Percentiles rank a stretch among this genome's conserved stretches.
phyloP scores from a whole-genome alignment of 2,888 invertebrate species.

The Hyppa rectilinea region DNA sequence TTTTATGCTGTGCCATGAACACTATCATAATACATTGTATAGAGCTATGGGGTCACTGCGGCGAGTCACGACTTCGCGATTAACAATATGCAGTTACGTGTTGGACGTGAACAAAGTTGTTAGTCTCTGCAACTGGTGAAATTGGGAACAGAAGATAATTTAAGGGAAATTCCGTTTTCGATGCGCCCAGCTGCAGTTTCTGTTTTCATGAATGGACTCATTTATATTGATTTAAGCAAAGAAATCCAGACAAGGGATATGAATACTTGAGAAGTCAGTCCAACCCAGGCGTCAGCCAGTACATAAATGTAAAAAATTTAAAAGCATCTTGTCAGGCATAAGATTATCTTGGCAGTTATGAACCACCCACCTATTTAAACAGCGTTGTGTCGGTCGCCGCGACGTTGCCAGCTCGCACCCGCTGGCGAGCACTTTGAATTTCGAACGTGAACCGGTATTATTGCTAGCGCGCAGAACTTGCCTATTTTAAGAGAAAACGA shows the following conservation, averaged over 20 bases:
- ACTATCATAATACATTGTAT: conserved; percentile 26
- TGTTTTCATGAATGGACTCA: conserved; percentile 17
- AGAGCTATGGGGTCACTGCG: conserved; percentile 8
- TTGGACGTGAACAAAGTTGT: conserved; percentile 23
- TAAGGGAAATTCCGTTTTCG: conserved; percentile 1
- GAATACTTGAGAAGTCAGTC: conserved; percentile 33
- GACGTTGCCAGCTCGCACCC: conserved; percentile 73
- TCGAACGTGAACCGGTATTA: conserved; percentile 63
- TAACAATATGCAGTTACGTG: conserved; percentile 21
- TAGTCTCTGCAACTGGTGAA: neutral
- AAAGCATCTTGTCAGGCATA: conserved; percentile 67
- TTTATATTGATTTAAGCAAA: conserved; percentile 32
- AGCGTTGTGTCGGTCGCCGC: conserved; percentile 64
- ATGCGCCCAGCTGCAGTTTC: neutral
- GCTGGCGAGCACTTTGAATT: conserved; percentile 66
- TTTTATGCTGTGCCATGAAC: conserved; percentile 8
- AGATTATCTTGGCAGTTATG: conserved; percentile 72
- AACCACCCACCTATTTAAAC: conserved; percentile 74
- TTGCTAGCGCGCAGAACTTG: conserved; percentile 47
- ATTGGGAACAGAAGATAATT: conserved; percentile 3
- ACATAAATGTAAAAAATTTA: conserved; percentile 63
- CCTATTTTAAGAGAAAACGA: conserved; percentile 45
- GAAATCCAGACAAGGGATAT: conserved; percentile 13
- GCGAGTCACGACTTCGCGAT: conserved; percentile 8
- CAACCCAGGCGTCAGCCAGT: conserved; percentile 30